Evolutionary conservation across 2,888 invertebrate species (phyloP).

Genomic region (Tenthredo scrophulariae): DNA sequence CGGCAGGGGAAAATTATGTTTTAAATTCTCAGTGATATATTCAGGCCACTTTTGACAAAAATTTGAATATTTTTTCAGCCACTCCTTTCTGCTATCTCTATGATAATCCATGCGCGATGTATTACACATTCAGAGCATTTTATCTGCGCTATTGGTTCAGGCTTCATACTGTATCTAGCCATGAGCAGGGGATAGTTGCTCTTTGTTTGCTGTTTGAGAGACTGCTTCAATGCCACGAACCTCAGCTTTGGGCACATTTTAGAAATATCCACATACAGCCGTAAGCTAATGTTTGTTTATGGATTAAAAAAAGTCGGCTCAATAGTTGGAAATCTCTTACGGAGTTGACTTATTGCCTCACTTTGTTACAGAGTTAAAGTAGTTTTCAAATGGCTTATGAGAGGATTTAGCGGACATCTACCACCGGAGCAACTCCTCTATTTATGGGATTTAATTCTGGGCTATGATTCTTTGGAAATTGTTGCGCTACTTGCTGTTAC

Average conservation of each 20-base stretch:
- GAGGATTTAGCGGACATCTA: constrained; percentile 96
- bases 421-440: constrained; percentile 95
- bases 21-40: neutral
- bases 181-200: constrained; percentile 95
- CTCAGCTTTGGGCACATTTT: constrained; percentile 94
- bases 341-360: constrained; percentile 53
- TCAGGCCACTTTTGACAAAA: neutral
- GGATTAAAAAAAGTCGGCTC: neutral
- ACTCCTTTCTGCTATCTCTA: constrained; percentile 97
- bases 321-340: neutral
- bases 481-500: constrained; percentile 92
- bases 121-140: constrained; percentile 94
- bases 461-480: constrained; percentile 95
- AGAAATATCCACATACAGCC: constrained; percentile 93
- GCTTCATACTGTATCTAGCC: constrained; percentile 94
- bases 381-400: constrained; percentile 97
- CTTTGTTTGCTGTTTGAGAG: constrained; percentile 94
- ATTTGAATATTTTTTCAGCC: constrained; percentile 81
- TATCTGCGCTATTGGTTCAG: constrained; percentile 95
- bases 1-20: too few relatives aligned
- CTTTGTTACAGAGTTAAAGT: constrained; percentile 85
- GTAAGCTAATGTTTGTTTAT: constrained; percentile 81
- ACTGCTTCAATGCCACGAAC: constrained; percentile 93
- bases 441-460: constrained; percentile 95
- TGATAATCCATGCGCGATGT: constrained; percentile 92